A percentile compares a stretch with the other conserved stretches of the same genome.
These are phyloP conservation scores for Blennius ocellaris DNA, from an alignment of 2,113 vertebrate genomes.

Conservation along the genomic window DNA sequence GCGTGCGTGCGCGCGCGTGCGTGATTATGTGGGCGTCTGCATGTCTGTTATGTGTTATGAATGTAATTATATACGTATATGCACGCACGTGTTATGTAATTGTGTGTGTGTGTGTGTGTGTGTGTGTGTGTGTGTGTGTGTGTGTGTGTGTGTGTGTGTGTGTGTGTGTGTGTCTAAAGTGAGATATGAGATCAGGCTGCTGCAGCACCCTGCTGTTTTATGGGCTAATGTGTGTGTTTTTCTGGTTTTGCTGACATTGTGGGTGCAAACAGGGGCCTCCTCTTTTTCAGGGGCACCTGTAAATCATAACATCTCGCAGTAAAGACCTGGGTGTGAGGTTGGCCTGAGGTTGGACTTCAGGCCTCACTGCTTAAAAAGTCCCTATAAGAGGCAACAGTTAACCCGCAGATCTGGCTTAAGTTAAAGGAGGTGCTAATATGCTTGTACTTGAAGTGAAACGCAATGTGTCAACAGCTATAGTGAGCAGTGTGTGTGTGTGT, in stretches of 20 bases:
- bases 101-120: not conserved
- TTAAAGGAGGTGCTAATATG: no score
- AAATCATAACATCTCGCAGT: not conserved
- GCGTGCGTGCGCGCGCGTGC: not conserved
- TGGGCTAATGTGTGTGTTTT: conserved; percentile 6
- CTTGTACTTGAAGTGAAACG: no score
- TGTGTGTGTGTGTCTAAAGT: conserved; percentile 5
- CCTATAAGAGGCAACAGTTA: no score
- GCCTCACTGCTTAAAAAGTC: no score
- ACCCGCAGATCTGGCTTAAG: no score
- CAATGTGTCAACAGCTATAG: no score
- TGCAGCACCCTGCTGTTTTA: conserved; percentile 42
- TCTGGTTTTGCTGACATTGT: not conserved
- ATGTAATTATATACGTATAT: no score
- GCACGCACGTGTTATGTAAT: no score
- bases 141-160: not conserved
- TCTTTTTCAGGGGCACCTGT: not conserved
- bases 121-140: not conserved
- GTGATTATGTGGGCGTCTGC: not conserved
- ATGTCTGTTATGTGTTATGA: no score
- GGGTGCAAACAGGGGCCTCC: not conserved
- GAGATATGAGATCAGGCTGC: conserved; percentile 19
- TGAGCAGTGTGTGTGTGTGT: no score
- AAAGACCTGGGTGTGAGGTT: not conserved
- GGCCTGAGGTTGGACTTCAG: not conserved